A percentile compares a stretch with the other conserved stretches of the same genome.
Evolutionary conservation across 2,888 invertebrate species (phyloP).

Genomic region (Cylindroiulus punctatus): DNA sequence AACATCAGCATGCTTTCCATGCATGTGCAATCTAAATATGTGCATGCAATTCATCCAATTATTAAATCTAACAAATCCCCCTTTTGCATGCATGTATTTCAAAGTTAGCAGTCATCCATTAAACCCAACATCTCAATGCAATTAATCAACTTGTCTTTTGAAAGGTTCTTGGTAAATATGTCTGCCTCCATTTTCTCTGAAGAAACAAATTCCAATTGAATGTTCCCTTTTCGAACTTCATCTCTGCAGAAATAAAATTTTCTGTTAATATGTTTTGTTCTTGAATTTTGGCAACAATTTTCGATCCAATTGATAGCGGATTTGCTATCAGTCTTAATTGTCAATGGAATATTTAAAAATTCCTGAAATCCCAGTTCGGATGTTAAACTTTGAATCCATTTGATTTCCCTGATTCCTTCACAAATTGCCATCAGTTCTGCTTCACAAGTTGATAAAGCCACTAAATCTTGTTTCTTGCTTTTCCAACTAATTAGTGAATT

Average conservation of each 20-base stretch:
- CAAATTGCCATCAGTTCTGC: conserved; percentile 44
- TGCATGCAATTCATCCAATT: neutral
- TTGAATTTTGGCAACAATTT: neutral
- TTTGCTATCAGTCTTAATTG: conserved; percentile 2
- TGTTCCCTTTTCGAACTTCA: neutral
- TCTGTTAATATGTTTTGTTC: conserved; percentile 52
- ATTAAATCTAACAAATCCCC: conserved; percentile 40
- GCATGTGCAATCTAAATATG: neutral
- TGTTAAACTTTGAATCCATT: neutral
- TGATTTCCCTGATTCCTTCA: neutral
- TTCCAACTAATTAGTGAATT: conserved; percentile 35
- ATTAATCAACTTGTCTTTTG: neutral
- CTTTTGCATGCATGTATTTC: conserved; percentile 13
- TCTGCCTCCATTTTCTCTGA: conserved; percentile 36
- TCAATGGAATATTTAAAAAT: neutral
- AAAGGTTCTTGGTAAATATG: neutral
- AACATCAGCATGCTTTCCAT: no score
- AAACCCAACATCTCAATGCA: conserved; percentile 14
- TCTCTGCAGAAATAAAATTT: conserved; percentile 24
- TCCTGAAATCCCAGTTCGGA: neutral
- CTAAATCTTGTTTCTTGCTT: conserved; percentile 49
- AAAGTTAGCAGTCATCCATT: no score
- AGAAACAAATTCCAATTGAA: neutral
- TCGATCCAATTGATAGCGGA: conserved; percentile 27
- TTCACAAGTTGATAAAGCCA: conserved; percentile 49